Conservation (phyloP, 1,140 invertebrate species). For the Drosophila kurseongensis region DNA sequence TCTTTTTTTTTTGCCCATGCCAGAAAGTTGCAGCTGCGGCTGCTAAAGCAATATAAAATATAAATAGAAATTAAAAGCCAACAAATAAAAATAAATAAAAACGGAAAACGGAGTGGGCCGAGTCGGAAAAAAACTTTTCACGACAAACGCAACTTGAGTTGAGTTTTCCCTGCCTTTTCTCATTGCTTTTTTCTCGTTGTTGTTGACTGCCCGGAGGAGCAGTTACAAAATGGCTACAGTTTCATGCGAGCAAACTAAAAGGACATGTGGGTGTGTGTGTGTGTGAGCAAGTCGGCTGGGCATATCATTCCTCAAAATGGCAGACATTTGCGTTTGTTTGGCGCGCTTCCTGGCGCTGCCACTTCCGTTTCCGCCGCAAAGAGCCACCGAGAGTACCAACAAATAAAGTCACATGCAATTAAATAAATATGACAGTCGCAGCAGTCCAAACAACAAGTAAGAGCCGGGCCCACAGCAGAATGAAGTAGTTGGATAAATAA, state of each 20-base stretch:
- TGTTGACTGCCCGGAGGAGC: conserved; percentile 34
- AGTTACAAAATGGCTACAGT: conserved; percentile 56
- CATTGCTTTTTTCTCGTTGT: conserved; percentile 4
- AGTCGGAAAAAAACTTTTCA: conserved; percentile 46
- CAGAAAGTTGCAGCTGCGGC: conserved; percentile 71
- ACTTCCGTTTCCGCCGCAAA: conserved; percentile 70
- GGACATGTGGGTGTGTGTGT: conserved; percentile 20
- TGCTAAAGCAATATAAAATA: conserved; percentile 76
- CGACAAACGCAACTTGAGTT: conserved; percentile 67
- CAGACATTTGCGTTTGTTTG: conserved; percentile 82
- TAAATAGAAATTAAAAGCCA: conserved; percentile 82
- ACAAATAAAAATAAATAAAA: conserved; percentile 73
- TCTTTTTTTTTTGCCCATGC: conserved; percentile 33
- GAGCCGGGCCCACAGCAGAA: conserved; percentile 14
- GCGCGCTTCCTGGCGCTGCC: conserved; percentile 80
- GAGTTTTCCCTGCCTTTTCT: conserved; percentile 38
- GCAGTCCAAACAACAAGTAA: conserved; percentile 26
- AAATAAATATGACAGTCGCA: conserved; percentile 73
- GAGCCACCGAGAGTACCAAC: conserved; percentile 44
- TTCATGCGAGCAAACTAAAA: conserved; percentile 57
- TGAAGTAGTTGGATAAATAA: conserved; percentile 58
- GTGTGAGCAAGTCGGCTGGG: conserved; percentile 44
- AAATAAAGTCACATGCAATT: conserved; percentile 76
- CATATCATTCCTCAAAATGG: conserved; percentile 78
- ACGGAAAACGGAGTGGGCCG: conserved; percentile 27